Evolutionary conservation across 2,113 vertebrate species (phyloP).

Genomic region (Eira barbara): DNA sequence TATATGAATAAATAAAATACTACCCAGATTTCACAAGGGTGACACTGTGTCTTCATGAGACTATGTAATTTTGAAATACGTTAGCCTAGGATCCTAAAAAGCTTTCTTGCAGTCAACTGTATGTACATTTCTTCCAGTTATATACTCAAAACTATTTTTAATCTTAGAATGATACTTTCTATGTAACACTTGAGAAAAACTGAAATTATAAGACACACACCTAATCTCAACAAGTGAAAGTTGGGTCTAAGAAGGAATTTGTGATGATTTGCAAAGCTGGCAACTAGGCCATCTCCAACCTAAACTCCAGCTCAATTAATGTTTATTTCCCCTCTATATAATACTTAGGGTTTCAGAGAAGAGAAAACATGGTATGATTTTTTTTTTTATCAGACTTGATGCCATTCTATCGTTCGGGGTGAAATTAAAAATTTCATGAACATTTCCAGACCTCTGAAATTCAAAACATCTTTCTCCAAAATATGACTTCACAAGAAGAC

Average conservation of each 20-base stretch:
- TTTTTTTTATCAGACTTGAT: neutral
- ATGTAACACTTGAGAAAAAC: neutral
- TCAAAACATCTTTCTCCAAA: neutral
- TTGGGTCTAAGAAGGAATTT: neutral
- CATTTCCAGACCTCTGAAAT: neutral
- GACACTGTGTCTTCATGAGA: neutral
- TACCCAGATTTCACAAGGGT: neutral
- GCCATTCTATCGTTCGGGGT: neutral
- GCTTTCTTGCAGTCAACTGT: neutral
- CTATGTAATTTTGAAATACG: neutral
- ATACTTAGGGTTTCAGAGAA: neutral
- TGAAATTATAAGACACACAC: neutral
- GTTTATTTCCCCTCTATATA: neutral
- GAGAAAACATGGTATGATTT: neutral
- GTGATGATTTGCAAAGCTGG: neutral
- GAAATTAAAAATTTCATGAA: neutral
- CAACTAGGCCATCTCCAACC: neutral
- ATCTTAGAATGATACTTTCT: neutral
- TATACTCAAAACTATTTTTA: neutral
- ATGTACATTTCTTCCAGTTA: neutral
- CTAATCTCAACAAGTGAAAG: neutral
- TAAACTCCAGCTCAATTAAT: neutral
- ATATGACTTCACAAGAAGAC: conserved; percentile 39
- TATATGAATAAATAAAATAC: neutral
- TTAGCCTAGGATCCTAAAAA: neutral